These are phyloP conservation scores for Eucera pruinosa DNA, from an alignment of 2,888 invertebrate species.

Conservation along the genomic window DNA sequence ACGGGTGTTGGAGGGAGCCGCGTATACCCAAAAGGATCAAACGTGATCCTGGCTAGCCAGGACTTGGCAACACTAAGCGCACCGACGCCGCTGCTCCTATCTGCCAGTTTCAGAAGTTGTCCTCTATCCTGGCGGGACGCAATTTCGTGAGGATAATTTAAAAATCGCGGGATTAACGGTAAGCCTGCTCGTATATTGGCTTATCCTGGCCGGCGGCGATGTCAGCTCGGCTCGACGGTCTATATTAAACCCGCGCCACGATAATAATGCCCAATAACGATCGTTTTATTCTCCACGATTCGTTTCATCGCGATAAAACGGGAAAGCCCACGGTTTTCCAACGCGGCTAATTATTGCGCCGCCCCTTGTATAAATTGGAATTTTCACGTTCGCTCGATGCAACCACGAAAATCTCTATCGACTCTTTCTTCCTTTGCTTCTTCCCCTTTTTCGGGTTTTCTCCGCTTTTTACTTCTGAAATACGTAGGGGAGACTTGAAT, in stretches of 20 bases:
- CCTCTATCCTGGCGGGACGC: conserved; percentile 64
- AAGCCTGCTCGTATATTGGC: conserved; percentile 61
- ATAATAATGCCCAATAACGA: conserved; percentile 58
- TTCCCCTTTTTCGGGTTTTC: background rate
- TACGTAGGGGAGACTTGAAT: no score
- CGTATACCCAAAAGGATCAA: conserved; percentile 77
- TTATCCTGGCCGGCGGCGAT: conserved; percentile 51
- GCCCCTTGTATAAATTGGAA: conserved; percentile 52
- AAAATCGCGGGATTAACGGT: conserved; percentile 73
- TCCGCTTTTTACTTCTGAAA: no score
- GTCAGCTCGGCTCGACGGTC: conserved; percentile 37
- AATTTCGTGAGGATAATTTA: conserved; percentile 70
- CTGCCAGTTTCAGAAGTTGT: conserved; percentile 74
- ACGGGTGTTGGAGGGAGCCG: conserved; percentile 57
- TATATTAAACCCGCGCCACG: conserved; percentile 43
- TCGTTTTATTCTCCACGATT: conserved; percentile 48
- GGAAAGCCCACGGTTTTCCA: conserved; percentile 20
- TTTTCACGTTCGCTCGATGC: conserved; percentile 19
- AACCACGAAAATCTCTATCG: conserved; percentile 15
- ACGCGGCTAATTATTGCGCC: conserved; percentile 44
- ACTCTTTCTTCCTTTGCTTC: background rate
- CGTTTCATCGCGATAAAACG: conserved; percentile 49
- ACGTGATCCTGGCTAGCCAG: conserved; percentile 75
- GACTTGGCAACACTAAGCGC: conserved; percentile 72
- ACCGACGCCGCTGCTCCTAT: conserved; percentile 68